Conservation (phyloP, 1,140 invertebrate genomes). For the Globodera rostochiensis region DNA sequence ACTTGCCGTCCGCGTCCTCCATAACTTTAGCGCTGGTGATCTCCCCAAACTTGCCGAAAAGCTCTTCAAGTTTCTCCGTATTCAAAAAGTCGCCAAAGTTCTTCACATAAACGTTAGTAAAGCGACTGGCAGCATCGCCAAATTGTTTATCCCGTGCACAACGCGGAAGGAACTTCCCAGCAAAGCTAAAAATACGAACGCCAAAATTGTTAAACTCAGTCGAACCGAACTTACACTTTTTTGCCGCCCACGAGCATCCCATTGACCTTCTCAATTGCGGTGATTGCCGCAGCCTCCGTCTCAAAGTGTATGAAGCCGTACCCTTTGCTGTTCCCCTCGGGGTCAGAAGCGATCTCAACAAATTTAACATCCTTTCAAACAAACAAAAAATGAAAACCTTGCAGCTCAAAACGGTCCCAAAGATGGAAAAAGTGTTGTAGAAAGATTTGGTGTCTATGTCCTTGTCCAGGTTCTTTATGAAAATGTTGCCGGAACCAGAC, state of each 20-base stretch:
- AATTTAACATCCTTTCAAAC: background rate
- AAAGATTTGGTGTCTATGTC: constrained; percentile 99
- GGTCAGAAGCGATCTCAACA: constrained; percentile 81
- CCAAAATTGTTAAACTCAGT: too few relatives aligned
- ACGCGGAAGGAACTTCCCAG: constrained; percentile 95
- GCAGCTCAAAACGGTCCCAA: constrained; percentile 98
- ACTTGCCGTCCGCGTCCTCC: constrained; percentile 87
- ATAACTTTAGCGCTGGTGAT: constrained; percentile 83
- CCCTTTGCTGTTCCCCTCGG: constrained; percentile 90
- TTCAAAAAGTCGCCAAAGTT: constrained; percentile 77
- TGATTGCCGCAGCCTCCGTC: constrained; percentile 96
- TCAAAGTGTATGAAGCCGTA: constrained; percentile 99
- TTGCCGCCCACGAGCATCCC: constrained; percentile 91
- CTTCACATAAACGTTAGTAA: constrained; percentile 94
- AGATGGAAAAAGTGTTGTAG: constrained; percentile 98
- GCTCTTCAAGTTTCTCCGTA: constrained; percentile 85
- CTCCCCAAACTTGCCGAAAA: constrained; percentile 93
- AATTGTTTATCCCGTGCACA: constrained; percentile 95
- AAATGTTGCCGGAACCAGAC: constrained; percentile 98
- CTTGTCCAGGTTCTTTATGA: constrained; percentile 97
- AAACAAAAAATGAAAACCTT: constrained; percentile 72
- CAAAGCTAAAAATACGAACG: constrained; percentile 70
- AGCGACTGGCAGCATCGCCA: constrained; percentile 93
- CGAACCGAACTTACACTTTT: constrained; percentile 75
- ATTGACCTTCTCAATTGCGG: constrained; percentile 91